A percentile compares a stretch with the other conserved stretches of the same genome.
Conservation (phyloP, 1,140 invertebrate species). For the Caenorhabditis briggsae region DNA sequence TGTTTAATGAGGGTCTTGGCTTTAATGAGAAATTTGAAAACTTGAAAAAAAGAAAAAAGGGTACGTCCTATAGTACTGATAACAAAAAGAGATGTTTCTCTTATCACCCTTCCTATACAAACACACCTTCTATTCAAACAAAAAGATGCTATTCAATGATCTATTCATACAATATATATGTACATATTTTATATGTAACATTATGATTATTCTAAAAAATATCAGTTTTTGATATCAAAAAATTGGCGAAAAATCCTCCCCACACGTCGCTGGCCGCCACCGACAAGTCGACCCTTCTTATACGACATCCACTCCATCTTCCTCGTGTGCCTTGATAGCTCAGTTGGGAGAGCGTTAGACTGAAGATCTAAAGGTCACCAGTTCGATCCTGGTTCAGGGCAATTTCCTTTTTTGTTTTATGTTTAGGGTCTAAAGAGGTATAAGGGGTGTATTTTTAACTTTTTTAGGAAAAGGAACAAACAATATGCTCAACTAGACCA, state of each 20-base stretch:
- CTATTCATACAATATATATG: neutral
- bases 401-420: constrained; percentile 7
- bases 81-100: neutral
- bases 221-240: neutral
- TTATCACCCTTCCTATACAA: neutral
- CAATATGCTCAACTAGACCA: neutral
- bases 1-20: neutral
- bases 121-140: constrained; percentile 34
- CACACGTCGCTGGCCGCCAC: no score
- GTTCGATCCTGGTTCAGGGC: constrained; percentile 70
- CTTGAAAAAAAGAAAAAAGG: neutral
- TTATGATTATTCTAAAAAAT: no score
- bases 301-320: no score
- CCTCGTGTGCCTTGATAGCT: constrained; percentile 68
- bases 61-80: neutral
- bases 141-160: neutral
- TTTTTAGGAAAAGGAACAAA: neutral
- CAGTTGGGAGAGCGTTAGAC: constrained; percentile 78
- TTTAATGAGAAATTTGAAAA: neutral
- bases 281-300: no score
- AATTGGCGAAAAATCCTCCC: neutral
- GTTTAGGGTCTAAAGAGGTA: no score
- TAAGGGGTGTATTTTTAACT: no score
- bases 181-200: no score
- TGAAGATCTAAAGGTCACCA: constrained; percentile 75